Conservation (phyloP, 2,113 vertebrate species). For the Melanocharis versteri region DNA sequence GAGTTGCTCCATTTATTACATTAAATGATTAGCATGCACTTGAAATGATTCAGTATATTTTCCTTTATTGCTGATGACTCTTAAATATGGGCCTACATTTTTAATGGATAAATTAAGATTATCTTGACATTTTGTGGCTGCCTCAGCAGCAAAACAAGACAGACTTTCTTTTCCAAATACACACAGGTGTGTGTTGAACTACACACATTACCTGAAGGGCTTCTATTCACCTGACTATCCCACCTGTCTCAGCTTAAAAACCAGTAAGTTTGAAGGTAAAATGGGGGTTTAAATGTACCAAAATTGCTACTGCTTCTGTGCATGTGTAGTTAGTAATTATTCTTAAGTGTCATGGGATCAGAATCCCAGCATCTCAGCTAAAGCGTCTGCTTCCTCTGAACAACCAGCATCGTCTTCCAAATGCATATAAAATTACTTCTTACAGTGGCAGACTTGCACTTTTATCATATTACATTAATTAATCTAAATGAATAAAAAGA, state of each 20-base stretch:
- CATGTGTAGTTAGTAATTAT: not conserved
- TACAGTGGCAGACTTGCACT: not conserved
- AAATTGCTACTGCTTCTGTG: slow-evolving; percentile 33
- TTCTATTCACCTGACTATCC: slow-evolving; percentile 32
- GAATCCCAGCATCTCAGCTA: slow-evolving; percentile 19
- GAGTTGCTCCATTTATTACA: slow-evolving; percentile 86
- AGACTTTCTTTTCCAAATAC: slow-evolving; percentile 71
- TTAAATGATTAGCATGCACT: slow-evolving; percentile 85
- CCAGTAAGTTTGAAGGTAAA: slow-evolving; percentile 19
- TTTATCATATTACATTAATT: not conserved
- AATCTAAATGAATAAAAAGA: slow-evolving; percentile 9
- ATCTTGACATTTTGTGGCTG: slow-evolving; percentile 73
- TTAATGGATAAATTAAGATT: slow-evolving; percentile 80
- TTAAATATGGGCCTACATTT: slow-evolving; percentile 79
- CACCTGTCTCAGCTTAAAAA: slow-evolving; percentile 62
- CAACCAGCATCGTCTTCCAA: not conserved
- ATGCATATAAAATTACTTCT: not conserved
- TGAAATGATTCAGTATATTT: slow-evolving; percentile 84
- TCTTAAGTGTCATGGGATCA: slow-evolving; percentile 8
- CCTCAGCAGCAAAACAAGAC: slow-evolving; percentile 69
- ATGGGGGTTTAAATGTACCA: not conserved
- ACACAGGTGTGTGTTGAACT: slow-evolving; percentile 69
- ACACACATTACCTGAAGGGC: slow-evolving; percentile 30
- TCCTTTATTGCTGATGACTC: slow-evolving; percentile 82
- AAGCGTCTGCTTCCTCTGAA: not conserved